phyloP scores from a whole-genome alignment of 1,140 invertebrate genomes.

The Trissolcus basalis region DNA sequence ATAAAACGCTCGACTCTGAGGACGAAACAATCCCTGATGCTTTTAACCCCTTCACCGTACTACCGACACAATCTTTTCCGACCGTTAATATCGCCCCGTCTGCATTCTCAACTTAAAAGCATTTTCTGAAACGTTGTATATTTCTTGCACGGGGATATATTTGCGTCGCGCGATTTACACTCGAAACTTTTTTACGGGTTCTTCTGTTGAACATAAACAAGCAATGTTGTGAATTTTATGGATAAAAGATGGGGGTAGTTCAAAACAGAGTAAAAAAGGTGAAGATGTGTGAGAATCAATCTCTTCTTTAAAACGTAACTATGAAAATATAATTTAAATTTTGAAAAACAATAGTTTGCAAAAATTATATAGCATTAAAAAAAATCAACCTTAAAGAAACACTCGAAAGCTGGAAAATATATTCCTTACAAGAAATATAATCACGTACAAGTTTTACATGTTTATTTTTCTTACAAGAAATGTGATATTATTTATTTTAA shows the following conservation, averaged over 20 bases:
- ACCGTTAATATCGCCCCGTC: conserved; percentile 59
- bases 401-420: too few relatives aligned
- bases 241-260: background rate
- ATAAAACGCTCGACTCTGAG: conserved; percentile 43
- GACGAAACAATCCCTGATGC: conserved; percentile 53
- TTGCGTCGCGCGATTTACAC: conserved; percentile 56
- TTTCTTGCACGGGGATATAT: conserved; percentile 36
- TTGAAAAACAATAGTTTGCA: too few relatives aligned
- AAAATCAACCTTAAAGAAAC: too few relatives aligned
- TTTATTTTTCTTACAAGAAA: too few relatives aligned
- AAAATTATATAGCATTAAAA: too few relatives aligned
- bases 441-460: too few relatives aligned
- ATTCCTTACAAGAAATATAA: too few relatives aligned
- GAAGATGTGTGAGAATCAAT: background rate
- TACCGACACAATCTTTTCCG: conserved; percentile 53
- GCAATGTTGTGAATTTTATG: conserved; percentile 37
- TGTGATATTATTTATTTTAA: too few relatives aligned
- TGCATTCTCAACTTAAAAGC: conserved; percentile 57
- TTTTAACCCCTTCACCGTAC: conserved; percentile 48
- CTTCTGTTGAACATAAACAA: conserved; percentile 43
- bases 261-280: background rate
- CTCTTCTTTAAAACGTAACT: too few relatives aligned
- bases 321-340: too few relatives aligned
- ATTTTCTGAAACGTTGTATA: conserved; percentile 49
- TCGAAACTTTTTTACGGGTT: conserved; percentile 29